A percentile compares a stretch with the other conserved stretches of the same genome.
These are phyloP conservation scores for Pocillopora meandrina DNA, from an alignment of 92 coral and sea anemone genomes.

Conservation along the genomic window DNA sequence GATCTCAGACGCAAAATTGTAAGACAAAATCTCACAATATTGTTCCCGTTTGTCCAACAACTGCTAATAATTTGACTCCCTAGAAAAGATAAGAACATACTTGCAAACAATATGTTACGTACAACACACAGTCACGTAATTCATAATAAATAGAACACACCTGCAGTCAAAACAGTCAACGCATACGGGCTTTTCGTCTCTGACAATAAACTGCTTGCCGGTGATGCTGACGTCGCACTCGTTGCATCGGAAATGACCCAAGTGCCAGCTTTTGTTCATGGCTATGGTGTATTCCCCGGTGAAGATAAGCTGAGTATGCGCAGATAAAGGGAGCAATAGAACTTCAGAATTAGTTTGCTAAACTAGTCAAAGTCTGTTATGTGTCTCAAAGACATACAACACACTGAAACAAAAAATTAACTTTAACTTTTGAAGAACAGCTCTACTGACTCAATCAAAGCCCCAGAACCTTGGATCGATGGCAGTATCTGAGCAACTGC, in stretches of 20 bases:
- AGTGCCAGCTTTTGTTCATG: conserved; percentile 90
- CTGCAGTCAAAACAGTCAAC: conserved; percentile 66
- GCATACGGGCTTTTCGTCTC: conserved; percentile 81
- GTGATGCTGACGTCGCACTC: conserved; percentile 86
- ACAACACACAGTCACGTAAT: background rate
- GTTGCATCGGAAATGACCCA: conserved; percentile 85
- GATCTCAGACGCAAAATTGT: too few species aligned
- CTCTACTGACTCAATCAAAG: too few species aligned
- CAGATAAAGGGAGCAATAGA: background rate
- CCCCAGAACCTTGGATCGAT: too few species aligned
- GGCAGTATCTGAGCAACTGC: too few species aligned
- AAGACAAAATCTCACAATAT: too few species aligned
- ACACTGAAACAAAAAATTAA: too few species aligned
- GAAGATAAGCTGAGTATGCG: conserved; percentile 66
- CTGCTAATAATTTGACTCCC: background rate
- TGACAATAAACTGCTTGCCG: conserved; percentile 90
- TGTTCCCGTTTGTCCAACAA: too few species aligned
- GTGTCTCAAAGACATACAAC: too few species aligned
- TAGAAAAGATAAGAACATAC: background rate
- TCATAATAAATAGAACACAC: conserved; percentile 43
- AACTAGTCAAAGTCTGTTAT: too few species aligned
- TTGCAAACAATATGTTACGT: background rate
- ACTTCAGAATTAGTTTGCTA: background rate
- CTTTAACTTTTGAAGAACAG: too few species aligned
- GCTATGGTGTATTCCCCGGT: conserved; percentile 90